Evolutionary conservation across 2,113 vertebrate species (phyloP).

Genomic region (Choloepus hoffmanni): DNA sequence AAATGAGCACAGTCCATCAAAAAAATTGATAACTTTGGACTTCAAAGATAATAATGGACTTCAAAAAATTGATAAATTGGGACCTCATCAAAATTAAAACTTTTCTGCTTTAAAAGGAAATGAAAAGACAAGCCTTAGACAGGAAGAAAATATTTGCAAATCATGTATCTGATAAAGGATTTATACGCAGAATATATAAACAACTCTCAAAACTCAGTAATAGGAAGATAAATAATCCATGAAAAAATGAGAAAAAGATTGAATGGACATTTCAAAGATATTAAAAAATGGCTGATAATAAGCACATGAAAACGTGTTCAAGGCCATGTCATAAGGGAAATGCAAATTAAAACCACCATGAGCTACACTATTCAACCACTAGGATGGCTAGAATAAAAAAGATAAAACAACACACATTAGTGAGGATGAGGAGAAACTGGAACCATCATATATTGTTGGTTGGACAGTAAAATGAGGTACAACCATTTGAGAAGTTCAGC

Average conservation of each 20-base stretch:
- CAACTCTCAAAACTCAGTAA: slow-evolving; percentile 8
- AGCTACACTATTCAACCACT: too few relatives aligned
- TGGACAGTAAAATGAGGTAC: neutral
- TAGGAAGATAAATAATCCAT: neutral
- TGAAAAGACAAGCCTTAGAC: neutral
- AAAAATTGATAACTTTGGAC: neutral
- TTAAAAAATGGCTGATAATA: neutral
- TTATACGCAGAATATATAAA: neutral
- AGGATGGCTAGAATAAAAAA: too few relatives aligned
- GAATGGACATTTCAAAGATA: neutral
- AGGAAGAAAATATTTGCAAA: neutral
- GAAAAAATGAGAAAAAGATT: neutral
- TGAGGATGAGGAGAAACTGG: neutral
- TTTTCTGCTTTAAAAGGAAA: slow-evolving; percentile 43
- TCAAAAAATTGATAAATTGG: neutral
- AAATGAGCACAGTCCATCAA: neutral
- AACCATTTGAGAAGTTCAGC: neutral
- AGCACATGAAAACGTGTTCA: slow-evolving; percentile 11
- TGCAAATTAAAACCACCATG: neutral
- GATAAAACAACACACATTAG: neutral
- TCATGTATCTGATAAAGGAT: slow-evolving; percentile 36
- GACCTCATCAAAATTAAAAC: slow-evolving; percentile 41
- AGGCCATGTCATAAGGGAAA: neutral
- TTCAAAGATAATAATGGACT: too few relatives aligned
- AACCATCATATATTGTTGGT: neutral